Base-by-base conservation (phyloP, 2,888 invertebrate species). In the Pharmacophagus antenor region DNA sequence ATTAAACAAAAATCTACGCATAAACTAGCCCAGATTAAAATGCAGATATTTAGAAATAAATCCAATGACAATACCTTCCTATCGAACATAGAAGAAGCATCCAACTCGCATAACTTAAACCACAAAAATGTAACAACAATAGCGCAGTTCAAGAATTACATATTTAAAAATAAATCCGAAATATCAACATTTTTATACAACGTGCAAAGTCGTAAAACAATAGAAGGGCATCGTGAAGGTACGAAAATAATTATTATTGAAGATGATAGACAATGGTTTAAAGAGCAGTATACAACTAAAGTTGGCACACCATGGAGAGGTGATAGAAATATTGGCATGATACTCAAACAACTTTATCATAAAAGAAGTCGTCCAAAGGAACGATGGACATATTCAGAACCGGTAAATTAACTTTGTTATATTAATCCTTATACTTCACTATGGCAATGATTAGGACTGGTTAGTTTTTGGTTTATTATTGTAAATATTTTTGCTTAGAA, bases 281-380 rank as follows among this genome's bases (percentile, higher is more conserved):
- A 52, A n/a, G 53, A 58, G 25, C 64, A 69, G 37, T 67, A 65
- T 44, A 66, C 68, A 31, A 64, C 58, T 49, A 58, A 63, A 37
- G 63, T 69, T 22, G 64, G 64, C n/a, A 61, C 57, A 42, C 63
- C 63, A 2, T 7, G n/a, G 15, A 25, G 55, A n/a, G 27, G 41
- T 31, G 41, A 50, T 23, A 15, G 15, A 7, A 55, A 50, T 31
- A 54, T 49, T 7, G 58, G 58, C 5, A 58, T 47, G 21, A 55
- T 58, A 2, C 44, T 63, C 10, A 56, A 58, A 37, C 58, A 46
- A 8, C 22, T 63, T 10, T 27, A 49, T 47, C 17, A 22, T 8
- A 48, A 58, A 17, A 46, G 18, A 6, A 61, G 56, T 46, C 18
- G 21, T 42, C 22, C 52, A 18, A 52, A 44, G 23, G 63, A 63